A percentile compares a stretch with the other conserved stretches of the same genome.
phyloP scores from a whole-genome alignment of 2,113 vertebrate species.

The Anseranas semipalmata region DNA sequence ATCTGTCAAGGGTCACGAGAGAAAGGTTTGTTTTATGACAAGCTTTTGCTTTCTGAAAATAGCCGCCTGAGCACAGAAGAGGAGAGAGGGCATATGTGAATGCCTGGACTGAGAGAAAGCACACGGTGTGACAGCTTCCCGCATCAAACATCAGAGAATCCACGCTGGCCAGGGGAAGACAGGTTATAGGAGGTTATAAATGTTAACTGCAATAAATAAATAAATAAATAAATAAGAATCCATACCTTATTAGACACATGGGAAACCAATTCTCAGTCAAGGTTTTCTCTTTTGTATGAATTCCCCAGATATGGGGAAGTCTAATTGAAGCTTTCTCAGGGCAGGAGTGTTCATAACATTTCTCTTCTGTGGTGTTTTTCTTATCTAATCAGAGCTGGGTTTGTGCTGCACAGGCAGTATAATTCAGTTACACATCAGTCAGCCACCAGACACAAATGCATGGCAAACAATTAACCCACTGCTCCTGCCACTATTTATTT shows the following conservation, averaged over 20 bases:
- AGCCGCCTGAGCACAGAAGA: neutral
- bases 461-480: neutral
- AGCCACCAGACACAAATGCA: neutral
- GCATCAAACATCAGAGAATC: neutral
- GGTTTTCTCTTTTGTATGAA: neutral
- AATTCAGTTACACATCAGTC: neutral
- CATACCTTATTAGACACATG: neutral
- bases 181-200: neutral
- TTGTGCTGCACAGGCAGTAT: neutral
- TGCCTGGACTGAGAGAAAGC: neutral
- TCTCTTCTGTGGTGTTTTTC: neutral
- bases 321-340: neutral
- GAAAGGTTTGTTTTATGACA: neutral
- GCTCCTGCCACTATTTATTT: neutral
- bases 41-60: neutral
- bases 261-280: neutral
- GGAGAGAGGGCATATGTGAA: neutral
- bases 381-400: neutral
- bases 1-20: neutral
- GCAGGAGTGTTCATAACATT: neutral
- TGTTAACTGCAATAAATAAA: neutral
- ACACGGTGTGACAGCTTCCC: neutral
- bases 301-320: neutral
- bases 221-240: neutral
- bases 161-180: neutral